phyloP scores from a whole-genome alignment of 2,797 vertebrate genomes.

The Novumbra hubbsi region DNA sequence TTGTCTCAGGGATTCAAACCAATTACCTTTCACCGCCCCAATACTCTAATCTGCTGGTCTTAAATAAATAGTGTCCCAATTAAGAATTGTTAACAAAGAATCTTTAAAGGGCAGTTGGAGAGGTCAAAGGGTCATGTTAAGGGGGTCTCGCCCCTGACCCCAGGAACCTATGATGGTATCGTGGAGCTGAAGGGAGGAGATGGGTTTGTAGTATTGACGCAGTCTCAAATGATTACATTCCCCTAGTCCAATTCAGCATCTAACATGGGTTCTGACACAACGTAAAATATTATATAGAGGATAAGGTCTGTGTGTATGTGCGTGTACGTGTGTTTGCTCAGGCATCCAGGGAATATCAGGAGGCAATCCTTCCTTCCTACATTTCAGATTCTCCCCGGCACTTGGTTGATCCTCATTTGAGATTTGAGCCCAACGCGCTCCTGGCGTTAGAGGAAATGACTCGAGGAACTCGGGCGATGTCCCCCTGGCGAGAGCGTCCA shows the following conservation, averaged over 20 bases:
- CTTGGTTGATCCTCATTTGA: constrained; percentile 26
- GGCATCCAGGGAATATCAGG: constrained; percentile 6
- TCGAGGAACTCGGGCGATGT: constrained; percentile 45
- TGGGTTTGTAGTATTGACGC: constrained; percentile 20
- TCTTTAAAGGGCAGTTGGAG: neutral
- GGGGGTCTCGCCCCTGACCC: constrained; percentile 36
- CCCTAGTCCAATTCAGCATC: neutral
- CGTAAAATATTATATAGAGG: neutral
- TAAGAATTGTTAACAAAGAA: neutral
- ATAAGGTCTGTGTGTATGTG: neutral
- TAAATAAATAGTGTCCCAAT: no score
- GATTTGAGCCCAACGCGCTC: constrained; percentile 46
- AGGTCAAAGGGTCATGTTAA: constrained; percentile 9
- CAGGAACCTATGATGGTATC: constrained; percentile 32
- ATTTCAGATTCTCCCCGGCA: constrained; percentile 2
- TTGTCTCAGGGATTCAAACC: no score
- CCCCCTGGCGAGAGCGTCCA: constrained; percentile 36
- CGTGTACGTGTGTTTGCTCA: constrained; percentile 17
- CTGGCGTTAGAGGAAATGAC: constrained; percentile 35
- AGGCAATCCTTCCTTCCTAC: neutral
- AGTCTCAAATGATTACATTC: neutral
- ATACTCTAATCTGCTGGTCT: no score
- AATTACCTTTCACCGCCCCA: no score
- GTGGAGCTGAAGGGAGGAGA: neutral
- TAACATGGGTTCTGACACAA: neutral